Conservation (phyloP, 2,888 invertebrate genomes). For the Abscondita cerata region DNA sequence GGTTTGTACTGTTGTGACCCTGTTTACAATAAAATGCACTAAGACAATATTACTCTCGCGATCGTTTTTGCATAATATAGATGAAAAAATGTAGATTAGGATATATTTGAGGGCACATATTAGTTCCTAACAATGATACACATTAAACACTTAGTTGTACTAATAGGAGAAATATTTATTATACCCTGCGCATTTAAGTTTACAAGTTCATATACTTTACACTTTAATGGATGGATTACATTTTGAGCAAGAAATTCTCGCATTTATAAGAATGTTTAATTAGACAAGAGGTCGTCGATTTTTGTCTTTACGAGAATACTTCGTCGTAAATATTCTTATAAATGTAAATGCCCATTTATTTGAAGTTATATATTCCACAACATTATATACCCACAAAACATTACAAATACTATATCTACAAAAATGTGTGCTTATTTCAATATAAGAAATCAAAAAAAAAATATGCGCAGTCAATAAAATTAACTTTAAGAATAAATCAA, state of each 20-base stretch:
- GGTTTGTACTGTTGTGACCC: constrained; percentile 22
- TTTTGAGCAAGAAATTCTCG: constrained; percentile 53
- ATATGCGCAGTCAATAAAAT: neutral
- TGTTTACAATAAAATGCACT: too few species aligned
- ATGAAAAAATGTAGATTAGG: constrained; percentile 18
- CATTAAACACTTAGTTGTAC: constrained; percentile 42
- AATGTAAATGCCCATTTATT: constrained; percentile 30
- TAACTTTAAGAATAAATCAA: constrained; percentile 1
- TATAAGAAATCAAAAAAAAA: neutral
- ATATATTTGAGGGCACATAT: constrained; percentile 20
- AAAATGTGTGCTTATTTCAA: neutral
- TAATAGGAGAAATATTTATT: constrained; percentile 41
- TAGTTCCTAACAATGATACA: constrained; percentile 34
- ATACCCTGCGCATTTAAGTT: constrained; percentile 53
- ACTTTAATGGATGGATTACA: constrained; percentile 58
- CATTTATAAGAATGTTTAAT: constrained; percentile 33
- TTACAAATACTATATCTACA: neutral
- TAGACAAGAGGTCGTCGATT: neutral
- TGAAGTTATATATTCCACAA: constrained; percentile 18
- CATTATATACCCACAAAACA: constrained; percentile 2
- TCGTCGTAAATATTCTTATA: constrained; percentile 29
- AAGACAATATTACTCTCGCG: neutral
- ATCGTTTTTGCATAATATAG: constrained; percentile 12
- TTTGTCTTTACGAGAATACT: too few species aligned
- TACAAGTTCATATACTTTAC: constrained; percentile 50